Conservation (phyloP, 2,113 vertebrate species). For the Tyrannus savana region DNA sequence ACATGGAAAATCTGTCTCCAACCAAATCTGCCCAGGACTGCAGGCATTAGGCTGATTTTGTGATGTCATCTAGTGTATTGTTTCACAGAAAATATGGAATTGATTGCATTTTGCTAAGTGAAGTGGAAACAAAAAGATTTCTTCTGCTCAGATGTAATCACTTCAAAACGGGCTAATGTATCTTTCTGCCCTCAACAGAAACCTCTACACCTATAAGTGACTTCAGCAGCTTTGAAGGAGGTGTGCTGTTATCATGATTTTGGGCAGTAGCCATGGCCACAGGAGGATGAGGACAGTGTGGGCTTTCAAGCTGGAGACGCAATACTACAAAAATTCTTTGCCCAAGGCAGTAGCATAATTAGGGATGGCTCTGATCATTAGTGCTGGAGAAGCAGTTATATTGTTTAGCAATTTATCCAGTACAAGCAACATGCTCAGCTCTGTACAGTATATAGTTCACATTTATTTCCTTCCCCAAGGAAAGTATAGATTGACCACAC, state of each 20-base stretch:
- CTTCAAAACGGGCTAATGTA: background rate
- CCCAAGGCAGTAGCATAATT: constrained; percentile 3
- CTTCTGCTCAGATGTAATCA: constrained; percentile 8
- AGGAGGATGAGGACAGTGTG: background rate
- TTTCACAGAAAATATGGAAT: constrained; percentile 62
- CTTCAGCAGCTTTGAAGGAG: fast-evolving
- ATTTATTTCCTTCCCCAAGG: constrained; percentile 33
- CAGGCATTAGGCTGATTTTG: constrained; percentile 47
- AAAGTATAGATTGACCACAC: constrained; percentile 53
- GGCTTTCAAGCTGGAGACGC: background rate
- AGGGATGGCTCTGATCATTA: constrained; percentile 46
- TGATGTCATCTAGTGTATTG: constrained; percentile 63
- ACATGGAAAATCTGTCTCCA: constrained; percentile 39
- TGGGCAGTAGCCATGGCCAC: fast-evolving
- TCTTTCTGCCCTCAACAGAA: background rate
- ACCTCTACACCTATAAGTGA: background rate
- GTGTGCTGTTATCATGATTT: background rate
- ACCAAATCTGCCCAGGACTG: constrained; percentile 34
- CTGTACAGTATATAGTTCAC: background rate
- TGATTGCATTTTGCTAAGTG: constrained; percentile 51
- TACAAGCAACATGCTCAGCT: constrained; percentile 36
- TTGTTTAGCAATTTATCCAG: constrained; percentile 58
- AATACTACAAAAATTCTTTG: background rate
- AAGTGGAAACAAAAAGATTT: constrained; percentile 49
- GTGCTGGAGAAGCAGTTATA: constrained; percentile 10